phyloP scores from a whole-genome alignment of 2,888 invertebrate species.

The Tupiocoris notatus region DNA sequence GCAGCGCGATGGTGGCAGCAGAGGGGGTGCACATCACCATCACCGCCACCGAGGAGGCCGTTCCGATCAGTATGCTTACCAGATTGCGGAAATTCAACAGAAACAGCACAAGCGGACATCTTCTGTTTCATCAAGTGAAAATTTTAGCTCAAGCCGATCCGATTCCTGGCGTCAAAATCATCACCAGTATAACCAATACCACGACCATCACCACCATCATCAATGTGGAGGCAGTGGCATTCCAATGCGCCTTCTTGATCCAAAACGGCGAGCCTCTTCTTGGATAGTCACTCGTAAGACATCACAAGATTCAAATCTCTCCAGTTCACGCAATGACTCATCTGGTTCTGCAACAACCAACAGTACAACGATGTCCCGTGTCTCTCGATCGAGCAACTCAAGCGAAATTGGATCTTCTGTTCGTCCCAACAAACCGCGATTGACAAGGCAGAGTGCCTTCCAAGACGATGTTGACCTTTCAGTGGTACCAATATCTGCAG shows the following conservation, averaged over 20 bases:
- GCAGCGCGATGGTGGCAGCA: constrained; percentile 53
- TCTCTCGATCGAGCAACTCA: constrained; percentile 78
- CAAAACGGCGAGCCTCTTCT: constrained; percentile 77
- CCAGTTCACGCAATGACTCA: constrained; percentile 87
- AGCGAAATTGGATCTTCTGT: constrained; percentile 55
- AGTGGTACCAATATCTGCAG: constrained; percentile 48
- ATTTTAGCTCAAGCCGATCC: constrained; percentile 83
- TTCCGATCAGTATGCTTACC: constrained; percentile 70
- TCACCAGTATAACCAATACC: constrained; percentile 55
- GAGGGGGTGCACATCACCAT: neutral
- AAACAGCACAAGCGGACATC: constrained; percentile 75
- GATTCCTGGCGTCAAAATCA: constrained; percentile 80
- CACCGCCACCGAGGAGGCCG: constrained; percentile 53
- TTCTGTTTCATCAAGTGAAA: constrained; percentile 83
- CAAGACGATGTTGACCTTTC: constrained; percentile 62
- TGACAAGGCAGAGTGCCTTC: constrained; percentile 77
- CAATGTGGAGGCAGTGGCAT: constrained; percentile 64
- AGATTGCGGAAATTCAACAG: constrained; percentile 72
- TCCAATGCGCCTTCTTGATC: constrained; percentile 69
- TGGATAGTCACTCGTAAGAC: constrained; percentile 90
- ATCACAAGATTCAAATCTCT: constrained; percentile 87
- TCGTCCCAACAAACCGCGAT: constrained; percentile 64
- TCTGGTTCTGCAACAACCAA: constrained; percentile 86
- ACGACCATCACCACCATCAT: constrained; percentile 52
- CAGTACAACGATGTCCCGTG: constrained; percentile 85